Percentiles rank a stretch among this genome's conserved stretches.
Evolutionary conservation across 92 coral and sea anemone species (phyloP).

Genomic region (Bergia sp.): DNA sequence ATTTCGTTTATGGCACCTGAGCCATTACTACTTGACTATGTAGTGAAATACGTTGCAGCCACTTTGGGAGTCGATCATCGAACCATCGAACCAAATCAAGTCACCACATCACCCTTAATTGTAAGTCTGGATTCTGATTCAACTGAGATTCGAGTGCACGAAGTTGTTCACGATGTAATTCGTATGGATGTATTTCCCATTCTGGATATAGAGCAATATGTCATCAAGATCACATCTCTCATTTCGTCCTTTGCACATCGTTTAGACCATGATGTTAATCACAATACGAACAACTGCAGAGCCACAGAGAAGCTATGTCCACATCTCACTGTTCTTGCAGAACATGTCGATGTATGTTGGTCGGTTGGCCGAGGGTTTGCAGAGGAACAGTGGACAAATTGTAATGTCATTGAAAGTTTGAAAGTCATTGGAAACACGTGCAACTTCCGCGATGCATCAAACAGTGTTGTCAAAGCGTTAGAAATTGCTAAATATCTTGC

Average conservation of each 20-base stretch:
- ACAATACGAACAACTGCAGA: background rate
- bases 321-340: slow-evolving; percentile 22
- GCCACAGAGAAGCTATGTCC: background rate
- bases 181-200: background rate
- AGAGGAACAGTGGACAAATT: slow-evolving; percentile 22
- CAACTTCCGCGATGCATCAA: background rate
- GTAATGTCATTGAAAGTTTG: slow-evolving; percentile 8
- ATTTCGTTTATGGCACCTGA: slow-evolving; percentile 38
- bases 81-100: background rate
- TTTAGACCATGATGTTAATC: slow-evolving; percentile 13
- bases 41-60: slow-evolving; percentile 28
- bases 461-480: slow-evolving; percentile 16
- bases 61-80: background rate
- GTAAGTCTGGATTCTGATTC: slow-evolving; percentile 16
- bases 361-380: slow-evolving; percentile 40
- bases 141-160: slow-evolving; percentile 8
- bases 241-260: background rate
- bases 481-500: slow-evolving; percentile 29
- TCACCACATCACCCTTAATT: slow-evolving; percentile 8
- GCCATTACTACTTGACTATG: slow-evolving; percentile 31
- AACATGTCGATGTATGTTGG: slow-evolving; percentile 30
- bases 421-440: slow-evolving; percentile 24
- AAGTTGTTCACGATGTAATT: slow-evolving; percentile 3
- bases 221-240: background rate
- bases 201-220: slow-evolving; percentile 1